Evolutionary conservation across 2,888 invertebrate species (phyloP).

Genomic region (Microctonus aethiopoides): DNA sequence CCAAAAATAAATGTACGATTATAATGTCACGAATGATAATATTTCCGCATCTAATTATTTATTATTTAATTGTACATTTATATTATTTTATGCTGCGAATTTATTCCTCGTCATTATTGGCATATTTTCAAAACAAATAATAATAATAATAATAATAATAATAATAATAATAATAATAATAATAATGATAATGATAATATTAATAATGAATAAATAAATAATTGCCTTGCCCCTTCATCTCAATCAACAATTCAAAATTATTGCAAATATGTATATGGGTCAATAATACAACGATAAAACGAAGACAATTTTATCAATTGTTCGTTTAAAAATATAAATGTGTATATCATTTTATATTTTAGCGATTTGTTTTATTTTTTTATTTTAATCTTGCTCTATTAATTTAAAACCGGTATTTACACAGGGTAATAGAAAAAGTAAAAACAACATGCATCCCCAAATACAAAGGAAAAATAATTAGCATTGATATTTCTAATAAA

Average conservation of each 20-base stretch:
- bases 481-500: slow-evolving; percentile 56
- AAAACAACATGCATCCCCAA: slow-evolving; percentile 37
- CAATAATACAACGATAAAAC: neutral
- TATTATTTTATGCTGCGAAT: neutral
- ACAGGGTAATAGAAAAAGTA: slow-evolving; percentile 60
- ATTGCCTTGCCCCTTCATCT: neutral
- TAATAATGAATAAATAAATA: too few species aligned
- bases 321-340: neutral
- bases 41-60: slow-evolving; percentile 33
- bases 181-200: too few species aligned
- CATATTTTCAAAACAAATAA: neutral
- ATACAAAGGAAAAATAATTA: slow-evolving; percentile 41
- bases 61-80: neutral
- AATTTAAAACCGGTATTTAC: slow-evolving; percentile 44
- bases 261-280: neutral
- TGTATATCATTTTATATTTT: neutral
- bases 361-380: neutral
- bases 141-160: too few species aligned
- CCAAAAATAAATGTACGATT: slow-evolving; percentile 46
- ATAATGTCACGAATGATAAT: slow-evolving; percentile 39
- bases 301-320: neutral
- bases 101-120: neutral
- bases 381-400: neutral
- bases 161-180: too few species aligned
- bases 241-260: neutral